Conservation (phyloP, 37 sponge, comb jelly and placozoan genomes). For the Tethya wilhelma region DNA sequence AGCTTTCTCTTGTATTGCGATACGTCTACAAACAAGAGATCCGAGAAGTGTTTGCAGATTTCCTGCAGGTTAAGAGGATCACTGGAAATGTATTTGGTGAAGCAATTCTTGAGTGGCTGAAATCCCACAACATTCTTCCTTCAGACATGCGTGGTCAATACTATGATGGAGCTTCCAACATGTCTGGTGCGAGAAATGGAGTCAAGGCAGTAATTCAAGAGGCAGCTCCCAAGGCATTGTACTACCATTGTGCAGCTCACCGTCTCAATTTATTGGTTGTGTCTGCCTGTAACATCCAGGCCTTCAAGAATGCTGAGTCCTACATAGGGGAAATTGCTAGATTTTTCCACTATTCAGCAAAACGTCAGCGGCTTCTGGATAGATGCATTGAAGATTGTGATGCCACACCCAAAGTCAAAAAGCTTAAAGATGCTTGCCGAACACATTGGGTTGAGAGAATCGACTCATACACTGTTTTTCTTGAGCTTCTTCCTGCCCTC, state of each 20-base stretch:
- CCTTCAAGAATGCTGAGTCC: too few relatives aligned
- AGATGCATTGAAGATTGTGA: constrained; percentile 15
- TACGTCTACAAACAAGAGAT: constrained; percentile 15
- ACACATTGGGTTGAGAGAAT: constrained; percentile 48
- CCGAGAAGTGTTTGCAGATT: constrained; percentile 34
- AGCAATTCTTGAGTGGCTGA: background rate
- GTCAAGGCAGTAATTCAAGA: constrained; percentile 7
- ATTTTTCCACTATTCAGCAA: constrained; percentile 61
- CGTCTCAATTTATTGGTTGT: constrained; percentile 9
- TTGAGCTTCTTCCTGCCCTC: constrained; percentile 44
- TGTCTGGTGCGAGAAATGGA: constrained; percentile 7
- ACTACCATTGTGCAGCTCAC: constrained; percentile 12
- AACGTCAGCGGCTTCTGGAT: constrained; percentile 54
- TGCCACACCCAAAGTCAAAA: constrained; percentile 3
- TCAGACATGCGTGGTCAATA: constrained; percentile 10
- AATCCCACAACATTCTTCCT: background rate
- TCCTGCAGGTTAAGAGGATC: constrained; percentile 13
- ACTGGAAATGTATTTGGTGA: constrained; percentile 1
- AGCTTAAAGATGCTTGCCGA: too few relatives aligned
- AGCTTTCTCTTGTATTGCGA: constrained; percentile 51
- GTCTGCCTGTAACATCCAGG: constrained; percentile 16
- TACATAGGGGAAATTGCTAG: constrained; percentile 53
- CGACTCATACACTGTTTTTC: constrained; percentile 43
- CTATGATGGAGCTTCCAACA: too few relatives aligned
- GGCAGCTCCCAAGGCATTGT: constrained; percentile 3